These are phyloP conservation scores for Nomada ruficornis DNA, from an alignment of 2,888 invertebrate species.

Conservation along the genomic window DNA sequence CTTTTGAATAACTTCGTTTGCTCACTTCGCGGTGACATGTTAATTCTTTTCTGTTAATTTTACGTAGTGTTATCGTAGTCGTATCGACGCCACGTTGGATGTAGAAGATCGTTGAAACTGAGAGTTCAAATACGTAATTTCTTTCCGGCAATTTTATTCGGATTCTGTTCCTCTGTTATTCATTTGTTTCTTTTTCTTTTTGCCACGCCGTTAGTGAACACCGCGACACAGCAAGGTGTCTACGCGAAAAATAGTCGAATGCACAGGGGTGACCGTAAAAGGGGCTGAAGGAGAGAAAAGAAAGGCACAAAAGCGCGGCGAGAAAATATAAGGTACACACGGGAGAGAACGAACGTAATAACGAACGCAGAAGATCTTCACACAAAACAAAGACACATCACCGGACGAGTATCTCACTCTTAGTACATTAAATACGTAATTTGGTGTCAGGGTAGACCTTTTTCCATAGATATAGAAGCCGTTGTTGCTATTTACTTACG, in stretches of 20 bases:
- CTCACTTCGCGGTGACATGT: slow-evolving; percentile 34
- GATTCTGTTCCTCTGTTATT: neutral
- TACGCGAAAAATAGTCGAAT: neutral
- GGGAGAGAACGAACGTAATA: neutral
- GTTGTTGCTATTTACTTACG: slow-evolving; percentile 82
- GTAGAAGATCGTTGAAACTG: slow-evolving; percentile 9
- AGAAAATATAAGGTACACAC: neutral
- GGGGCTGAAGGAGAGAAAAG: neutral
- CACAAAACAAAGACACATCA: slow-evolving; percentile 57
- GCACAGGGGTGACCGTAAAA: neutral
- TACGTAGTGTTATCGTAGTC: slow-evolving; percentile 50
- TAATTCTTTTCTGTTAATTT: slow-evolving; percentile 53
- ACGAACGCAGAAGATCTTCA: slow-evolving; percentile 16
- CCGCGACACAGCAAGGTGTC: neutral
- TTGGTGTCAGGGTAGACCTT: slow-evolving; percentile 93
- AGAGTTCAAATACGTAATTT: neutral
- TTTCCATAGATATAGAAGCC: slow-evolving; percentile 82
- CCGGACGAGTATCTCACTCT: slow-evolving; percentile 86
- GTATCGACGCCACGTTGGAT: slow-evolving; percentile 24
- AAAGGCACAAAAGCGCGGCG: neutral
- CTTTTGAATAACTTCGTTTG: slow-evolving; percentile 13
- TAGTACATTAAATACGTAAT: slow-evolving; percentile 94
- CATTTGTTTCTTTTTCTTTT: neutral
- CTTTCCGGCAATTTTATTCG: neutral
- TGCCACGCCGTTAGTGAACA: neutral